A percentile compares a stretch with the other conserved stretches of the same genome.
Evolutionary conservation across 2,888 invertebrate genomes (phyloP).

Genomic region (Melinopterus prodromus): DNA sequence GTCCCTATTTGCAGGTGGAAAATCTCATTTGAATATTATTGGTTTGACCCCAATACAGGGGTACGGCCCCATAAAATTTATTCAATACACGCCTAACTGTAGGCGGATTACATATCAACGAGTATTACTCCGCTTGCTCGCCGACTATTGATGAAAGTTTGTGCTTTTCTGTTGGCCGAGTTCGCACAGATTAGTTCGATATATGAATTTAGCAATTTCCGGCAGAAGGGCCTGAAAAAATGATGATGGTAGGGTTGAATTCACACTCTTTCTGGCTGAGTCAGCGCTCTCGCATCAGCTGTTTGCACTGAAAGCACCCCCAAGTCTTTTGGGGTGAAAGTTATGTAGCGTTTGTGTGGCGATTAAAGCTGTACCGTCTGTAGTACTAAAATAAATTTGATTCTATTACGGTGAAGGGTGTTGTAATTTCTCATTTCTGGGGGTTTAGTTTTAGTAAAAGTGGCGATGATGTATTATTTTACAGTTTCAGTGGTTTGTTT

Average conservation of each 20-base stretch:
- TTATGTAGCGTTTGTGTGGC: background rate
- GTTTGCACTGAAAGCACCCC: background rate
- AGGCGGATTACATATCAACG: conserved; percentile 10
- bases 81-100: conserved; percentile 15
- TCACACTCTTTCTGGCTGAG: background rate
- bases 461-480: too few relatives aligned
- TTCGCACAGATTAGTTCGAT: background rate
- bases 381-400: background rate
- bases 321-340: background rate
- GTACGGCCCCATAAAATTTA: conserved; percentile 9
- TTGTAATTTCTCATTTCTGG: background rate
- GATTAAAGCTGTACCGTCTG: background rate
- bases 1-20: conserved; percentile 6
- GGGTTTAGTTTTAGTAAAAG: background rate
- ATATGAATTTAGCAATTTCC: background rate
- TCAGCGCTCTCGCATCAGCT: background rate
- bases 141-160: background rate
- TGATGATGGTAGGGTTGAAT: background rate
- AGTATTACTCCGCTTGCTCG: background rate
- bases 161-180: background rate
- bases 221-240: background rate
- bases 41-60: conserved; percentile 19
- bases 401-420: background rate
- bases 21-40: conserved; percentile 26
- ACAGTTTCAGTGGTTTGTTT: too few relatives aligned